Conservation (phyloP, 2,888 invertebrate species). For the Amiota mariae region DNA sequence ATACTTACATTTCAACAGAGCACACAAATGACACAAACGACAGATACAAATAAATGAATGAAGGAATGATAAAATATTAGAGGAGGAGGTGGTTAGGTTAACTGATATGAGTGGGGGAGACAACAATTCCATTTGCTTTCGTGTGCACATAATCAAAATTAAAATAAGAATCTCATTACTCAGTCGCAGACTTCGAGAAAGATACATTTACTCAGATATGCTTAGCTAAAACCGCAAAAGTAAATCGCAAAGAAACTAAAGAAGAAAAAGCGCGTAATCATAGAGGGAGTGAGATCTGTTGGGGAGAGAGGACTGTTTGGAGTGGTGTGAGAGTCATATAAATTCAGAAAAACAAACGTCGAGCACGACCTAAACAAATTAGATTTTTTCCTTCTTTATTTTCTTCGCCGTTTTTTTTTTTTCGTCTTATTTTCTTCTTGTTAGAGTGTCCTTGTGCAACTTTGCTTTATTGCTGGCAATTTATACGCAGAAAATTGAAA, state of each 20-base stretch:
- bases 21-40: constrained; percentile 26
- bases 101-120: background rate
- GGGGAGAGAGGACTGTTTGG: constrained; percentile 26
- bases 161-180: constrained; percentile 65
- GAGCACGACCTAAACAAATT: constrained; percentile 59
- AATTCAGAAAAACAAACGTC: constrained; percentile 49
- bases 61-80: too few species aligned
- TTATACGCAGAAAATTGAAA: constrained; percentile 64
- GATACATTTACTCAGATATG: constrained; percentile 63
- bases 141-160: constrained; percentile 61
- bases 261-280: background rate
- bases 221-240: constrained; percentile 10
- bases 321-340: background rate
- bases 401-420: constrained; percentile 4
- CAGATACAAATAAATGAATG: too few species aligned
- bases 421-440: background rate
- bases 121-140: constrained; percentile 39
- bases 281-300: background rate
- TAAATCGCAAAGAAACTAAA: constrained; percentile 40
- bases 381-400: constrained; percentile 46
- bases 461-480: constrained; percentile 62
- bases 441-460: background rate
- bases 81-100: background rate
- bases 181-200: constrained; percentile 54
- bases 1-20: constrained; percentile 30